These are phyloP conservation scores for Drosophila melanocephala DNA, from an alignment of 2,888 invertebrate species.

Conservation along the genomic window DNA sequence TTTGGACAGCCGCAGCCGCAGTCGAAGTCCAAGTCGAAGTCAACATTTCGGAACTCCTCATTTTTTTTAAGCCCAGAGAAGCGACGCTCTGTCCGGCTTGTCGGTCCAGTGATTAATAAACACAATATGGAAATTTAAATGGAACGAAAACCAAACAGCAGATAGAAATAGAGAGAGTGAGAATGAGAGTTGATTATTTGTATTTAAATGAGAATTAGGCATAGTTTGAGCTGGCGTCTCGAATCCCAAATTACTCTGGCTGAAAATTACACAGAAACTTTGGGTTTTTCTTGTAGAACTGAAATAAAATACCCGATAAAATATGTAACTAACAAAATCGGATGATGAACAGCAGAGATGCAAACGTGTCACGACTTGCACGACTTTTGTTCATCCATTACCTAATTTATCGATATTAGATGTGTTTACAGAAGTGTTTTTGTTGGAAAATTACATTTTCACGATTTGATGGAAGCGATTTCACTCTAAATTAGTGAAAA, in stretches of 20 bases:
- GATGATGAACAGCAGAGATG: background rate
- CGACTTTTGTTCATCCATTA: background rate
- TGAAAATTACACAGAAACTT: slow-evolving; percentile 20
- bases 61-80: slow-evolving; percentile 25
- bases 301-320: slow-evolving; percentile 16
- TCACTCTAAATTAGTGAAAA: background rate
- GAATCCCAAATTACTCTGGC: slow-evolving; percentile 24
- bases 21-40: background rate
- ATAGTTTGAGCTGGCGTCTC: slow-evolving; percentile 28
- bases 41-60: slow-evolving; percentile 4
- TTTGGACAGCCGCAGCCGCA: slow-evolving; percentile 58
- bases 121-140: slow-evolving; percentile 76
- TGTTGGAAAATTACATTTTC: background rate
- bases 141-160: slow-evolving; percentile 23
- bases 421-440: background rate
- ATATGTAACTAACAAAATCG: background rate
- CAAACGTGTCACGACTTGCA: background rate
- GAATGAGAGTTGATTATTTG: slow-evolving; percentile 1
- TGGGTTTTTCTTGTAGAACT: slow-evolving; percentile 1
- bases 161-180: background rate
- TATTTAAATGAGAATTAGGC: slow-evolving; percentile 60
- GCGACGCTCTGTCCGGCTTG: slow-evolving; percentile 39
- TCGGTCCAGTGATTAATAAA: slow-evolving; percentile 73
- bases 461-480: background rate
- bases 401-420: background rate